Evolutionary conservation across 1,140 invertebrate genomes (phyloP).

Genomic region (Calephelis virginiensis): DNA sequence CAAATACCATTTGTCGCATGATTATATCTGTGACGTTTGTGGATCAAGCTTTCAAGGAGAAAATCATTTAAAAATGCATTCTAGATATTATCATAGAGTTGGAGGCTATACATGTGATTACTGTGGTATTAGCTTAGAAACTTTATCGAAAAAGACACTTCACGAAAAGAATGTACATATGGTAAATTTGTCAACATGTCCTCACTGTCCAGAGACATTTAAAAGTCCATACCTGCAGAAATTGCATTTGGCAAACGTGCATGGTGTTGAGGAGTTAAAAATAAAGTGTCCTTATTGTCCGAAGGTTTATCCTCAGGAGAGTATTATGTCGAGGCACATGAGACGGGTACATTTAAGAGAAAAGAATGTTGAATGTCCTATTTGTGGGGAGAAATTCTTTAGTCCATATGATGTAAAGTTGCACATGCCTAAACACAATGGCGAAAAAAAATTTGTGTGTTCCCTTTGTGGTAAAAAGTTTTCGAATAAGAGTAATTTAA

Average conservation of each 20-base stretch:
- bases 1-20: slow-evolving; percentile 61
- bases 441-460: slow-evolving; percentile 81
- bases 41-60: slow-evolving; percentile 68
- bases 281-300: slow-evolving; percentile 65
- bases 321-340: slow-evolving; percentile 70
- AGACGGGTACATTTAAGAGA: slow-evolving; percentile 62
- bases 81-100: slow-evolving; percentile 64
- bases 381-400: slow-evolving; percentile 82
- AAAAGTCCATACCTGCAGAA: slow-evolving; percentile 69
- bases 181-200: slow-evolving; percentile 53
- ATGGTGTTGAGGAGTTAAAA: slow-evolving; percentile 61
- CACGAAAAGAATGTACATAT: slow-evolving; percentile 68
- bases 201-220: slow-evolving; percentile 62
- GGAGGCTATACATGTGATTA: slow-evolving; percentile 62
- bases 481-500: slow-evolving; percentile 79
- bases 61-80: slow-evolving; percentile 68
- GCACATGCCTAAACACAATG: slow-evolving; percentile 84
- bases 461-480: slow-evolving; percentile 81
- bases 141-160: slow-evolving; percentile 58
- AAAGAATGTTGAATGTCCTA: slow-evolving; percentile 68
- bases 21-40: slow-evolving; percentile 68
- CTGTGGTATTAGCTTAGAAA: slow-evolving; percentile 51
- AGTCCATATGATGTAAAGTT: slow-evolving; percentile 85
- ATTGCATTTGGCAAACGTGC: slow-evolving; percentile 62
- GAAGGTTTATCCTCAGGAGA: slow-evolving; percentile 61